Evolutionary conservation across 2,113 vertebrate genomes (phyloP).

Genomic region (Hyperoodon ampullatus): DNA sequence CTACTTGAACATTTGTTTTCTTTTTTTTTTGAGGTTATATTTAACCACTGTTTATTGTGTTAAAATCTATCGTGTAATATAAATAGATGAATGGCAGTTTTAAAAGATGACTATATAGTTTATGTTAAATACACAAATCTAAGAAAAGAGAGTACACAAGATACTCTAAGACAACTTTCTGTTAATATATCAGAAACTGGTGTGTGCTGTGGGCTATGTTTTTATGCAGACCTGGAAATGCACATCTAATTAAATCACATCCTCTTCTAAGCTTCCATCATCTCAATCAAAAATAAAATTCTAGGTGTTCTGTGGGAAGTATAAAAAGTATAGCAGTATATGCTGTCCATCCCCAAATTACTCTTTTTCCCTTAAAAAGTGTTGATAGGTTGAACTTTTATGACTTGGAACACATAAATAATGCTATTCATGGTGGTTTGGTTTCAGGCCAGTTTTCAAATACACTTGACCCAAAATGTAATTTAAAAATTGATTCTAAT

Average conservation of each 20-base stretch:
- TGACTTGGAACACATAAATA: constrained; percentile 68
- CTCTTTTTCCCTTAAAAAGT: not conserved
- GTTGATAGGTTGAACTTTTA: constrained; percentile 62
- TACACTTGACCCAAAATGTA: constrained; percentile 70
- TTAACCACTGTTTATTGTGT: not conserved
- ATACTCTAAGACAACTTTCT: not conserved
- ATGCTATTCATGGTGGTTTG: constrained; percentile 71
- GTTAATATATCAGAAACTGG: not conserved
- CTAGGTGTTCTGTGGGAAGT: constrained; percentile 31
- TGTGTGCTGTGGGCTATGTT: not conserved
- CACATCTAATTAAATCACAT: not conserved
- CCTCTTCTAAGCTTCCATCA: not conserved
- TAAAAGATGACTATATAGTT: not conserved
- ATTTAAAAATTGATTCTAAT: constrained; percentile 76
- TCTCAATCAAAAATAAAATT: constrained; percentile 54
- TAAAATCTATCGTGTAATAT: not conserved
- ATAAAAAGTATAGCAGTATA: not conserved
- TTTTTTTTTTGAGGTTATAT: not conserved
- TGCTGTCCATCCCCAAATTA: not conserved
- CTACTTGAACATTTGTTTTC: not conserved
- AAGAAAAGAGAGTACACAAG: not conserved
- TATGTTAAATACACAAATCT: not conserved
- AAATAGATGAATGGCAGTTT: not conserved
- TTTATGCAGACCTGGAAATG: not conserved
- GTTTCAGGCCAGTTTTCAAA: constrained; percentile 72